Evolutionary conservation across 2,113 vertebrate genomes (phyloP), one percentile per base, ranked within the genome.

Genomic region (Phrynocephalus versicolor): DNA sequence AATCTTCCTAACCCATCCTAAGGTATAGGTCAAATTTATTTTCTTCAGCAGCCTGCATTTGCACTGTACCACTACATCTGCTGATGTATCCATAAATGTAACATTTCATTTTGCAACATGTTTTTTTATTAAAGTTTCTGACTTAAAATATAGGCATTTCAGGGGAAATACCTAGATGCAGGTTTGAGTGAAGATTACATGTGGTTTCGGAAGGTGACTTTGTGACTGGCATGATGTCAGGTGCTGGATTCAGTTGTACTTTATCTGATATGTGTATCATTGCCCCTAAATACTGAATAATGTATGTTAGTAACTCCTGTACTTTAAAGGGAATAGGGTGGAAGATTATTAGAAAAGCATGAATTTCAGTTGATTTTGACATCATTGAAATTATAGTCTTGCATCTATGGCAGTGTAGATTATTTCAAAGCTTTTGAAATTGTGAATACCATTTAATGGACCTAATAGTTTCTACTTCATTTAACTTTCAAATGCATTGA

Each of bases 21-120:
- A 90, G 65, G 41, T 83, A 87, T 87, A 83, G 88, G 79, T 93
- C 90, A 91, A 85, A 87, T 92, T 95, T 94, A 93, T 86, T 94
- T 95, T 95, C 92, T 55, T 94, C 94, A 93, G 95, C 95, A 95
- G 93, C 93, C 91, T 91, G 90, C 93, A 90, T 93, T 94, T 95
- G 39, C 88, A 83, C 93, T 89, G 82, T 93, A 95, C 93, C 90
- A 93, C 91, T 91, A 93, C 92, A 85, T 91, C 91, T 92, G 72
- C 88, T 92, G 81, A 85, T 92, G 84, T 87, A 91, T 89, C 94
- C 90, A 93, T 91, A 91, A 95, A 95, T 91, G 94, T 92, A 94
- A 71, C 85, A 45, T 91, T 94, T 94, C 79, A 91, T 85, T 94
- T 83, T 25, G 89, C 93, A 89, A 93, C 88, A 57, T 35, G 79